Base-by-base conservation (phyloP, 2,888 invertebrate genomes). In the Nycteola revayana region DNA sequence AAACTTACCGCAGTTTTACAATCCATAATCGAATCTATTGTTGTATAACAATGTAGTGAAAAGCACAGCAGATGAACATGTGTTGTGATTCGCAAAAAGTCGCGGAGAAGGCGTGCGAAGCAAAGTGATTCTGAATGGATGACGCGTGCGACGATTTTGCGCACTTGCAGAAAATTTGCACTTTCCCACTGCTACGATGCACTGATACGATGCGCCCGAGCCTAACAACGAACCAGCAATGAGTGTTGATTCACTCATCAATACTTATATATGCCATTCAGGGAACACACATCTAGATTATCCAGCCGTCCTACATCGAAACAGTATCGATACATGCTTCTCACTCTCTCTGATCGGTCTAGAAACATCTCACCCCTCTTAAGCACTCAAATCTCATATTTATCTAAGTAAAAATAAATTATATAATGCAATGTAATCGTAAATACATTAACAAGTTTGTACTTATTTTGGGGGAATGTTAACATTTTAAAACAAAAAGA, bases 241-340 rank as follows among this genome's bases (percentile, higher is more conserved):
- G 86, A 75, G 75, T 73, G 72, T 66, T 61, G 59, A 68, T 66
- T 66, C 66, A 49, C 56, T 59, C 68, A 67, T 67, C 67, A 74
- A 78, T 80, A 80, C 80, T 79, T 83, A 78, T 86, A 83, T 87
- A 86, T 79, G 71, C 55, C 62, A 69, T 14, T 3, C 14, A 14
- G 52, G 57, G 52, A 14, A 14, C 14, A 14, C 14, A 14, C 55
- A 62, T 58, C 53, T 52, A 33, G 43, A 9, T 33, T 36, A 36
- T 30, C 34, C 23, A 32, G 31, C 35, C 33, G 33, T 41, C 47
- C 49, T 39, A 36, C 45, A 47, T 44, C 35, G 36, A 25, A 37
- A 51, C 14, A 2, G 14, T 5, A 14, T 14, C 14, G 5, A 3
- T 5, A 14, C 5, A 14, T 14, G 5, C n/a, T n/a, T n/a, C n/a